Base-by-base conservation (phyloP, 2,113 vertebrate genomes). In the Apus apus region DNA sequence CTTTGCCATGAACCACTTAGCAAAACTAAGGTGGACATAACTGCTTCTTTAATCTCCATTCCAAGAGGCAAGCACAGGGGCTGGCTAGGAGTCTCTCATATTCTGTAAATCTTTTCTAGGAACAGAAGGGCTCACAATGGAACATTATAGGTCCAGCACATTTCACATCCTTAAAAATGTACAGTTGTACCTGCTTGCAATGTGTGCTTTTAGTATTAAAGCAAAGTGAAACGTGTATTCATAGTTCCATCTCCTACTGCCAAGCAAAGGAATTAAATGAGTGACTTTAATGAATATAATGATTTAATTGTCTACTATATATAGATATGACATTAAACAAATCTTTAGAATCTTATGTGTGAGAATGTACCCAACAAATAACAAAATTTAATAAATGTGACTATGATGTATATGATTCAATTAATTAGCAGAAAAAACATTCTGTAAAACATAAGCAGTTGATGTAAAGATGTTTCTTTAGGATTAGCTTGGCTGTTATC, bases 331-430 rank as follows among this genome's bases (percentile, higher is more conserved):
- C 85, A 93, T 79, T 95, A 78, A 97, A 87, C 64, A 94, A 81
- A 83, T 94, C 78, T 94, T 75, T 88, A 87, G 73, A 77, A 85
- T 85, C 93, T 89, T 84, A 67, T 29, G 22, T 90, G 92, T 79
- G 57, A 92, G 84, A 87, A 95, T 27, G 46, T 93, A 90, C 68
- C 72, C 92, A 93, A 85, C 77, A 95, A 93, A 89, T 95, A 91
- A 85, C 53, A 93, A 94, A 93, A 88, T 38, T 78, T 96, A 84
- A 90, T 95, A 94, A 93, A 91, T 94, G 54, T 95, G 92, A 94
- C 58, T 83, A 20, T 87, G 62, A 93, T 90, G 65, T 91, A 91
- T 67, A 84, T 93, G 83, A 94, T 83, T 90, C 79, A 95, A 83
- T 77, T 71, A 72, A 87, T 96, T 97, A 92, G 54, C 13, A 73